Base-by-base conservation (phyloP, 2,797 vertebrate genomes). In the Distichodus sexfasciatus region DNA sequence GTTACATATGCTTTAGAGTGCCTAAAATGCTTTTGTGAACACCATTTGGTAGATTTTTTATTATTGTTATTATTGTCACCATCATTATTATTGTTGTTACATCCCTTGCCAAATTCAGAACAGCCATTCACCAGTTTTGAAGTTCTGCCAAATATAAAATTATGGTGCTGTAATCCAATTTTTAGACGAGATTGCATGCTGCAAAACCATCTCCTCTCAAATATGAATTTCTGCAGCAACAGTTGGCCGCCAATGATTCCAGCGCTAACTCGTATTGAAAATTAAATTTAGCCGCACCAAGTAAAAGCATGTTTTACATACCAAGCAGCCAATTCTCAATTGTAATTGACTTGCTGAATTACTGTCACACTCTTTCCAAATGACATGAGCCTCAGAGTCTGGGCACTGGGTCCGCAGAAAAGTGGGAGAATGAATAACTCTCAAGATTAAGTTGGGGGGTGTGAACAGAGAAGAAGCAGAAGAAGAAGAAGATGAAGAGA, bases 361-460 rank as follows among this genome's bases (percentile, higher is more conserved):
- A 87, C 86, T 85, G 77, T 79, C 82, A 84, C 81, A 72, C 81
- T 84, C 85, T 85, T 85, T 85, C 82, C 79, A 86, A 35, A 79
- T 85, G 86, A 90, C 82, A 84, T 85, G 83, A 87, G 81, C 84
- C 86, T 91, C 87, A 86, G 88, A 90, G 85, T 87, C 83, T 86
- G 88, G 90, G 85, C 83, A 90, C 89, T 78, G 87, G 86, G 75
- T 81, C 84, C 74, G 85, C 77, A 50, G 83, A 86, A 89, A 87
- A 83, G 74, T 76, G 76, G 86, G 84, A 81, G 79, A 84, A 91
- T 92, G 89, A 94, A 92, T 91, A 93, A 90, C 87, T 92, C 90
- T 89, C 82, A 90, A 86, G 88, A 87, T 88, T 79, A 26, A 35
- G 69, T 76, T 61, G 77, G 35, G 69, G 82, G 81, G 77, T 81